These are phyloP conservation scores for Drosophila santomea DNA, from an alignment of 1,140 invertebrate genomes.

Conservation along the genomic window DNA sequence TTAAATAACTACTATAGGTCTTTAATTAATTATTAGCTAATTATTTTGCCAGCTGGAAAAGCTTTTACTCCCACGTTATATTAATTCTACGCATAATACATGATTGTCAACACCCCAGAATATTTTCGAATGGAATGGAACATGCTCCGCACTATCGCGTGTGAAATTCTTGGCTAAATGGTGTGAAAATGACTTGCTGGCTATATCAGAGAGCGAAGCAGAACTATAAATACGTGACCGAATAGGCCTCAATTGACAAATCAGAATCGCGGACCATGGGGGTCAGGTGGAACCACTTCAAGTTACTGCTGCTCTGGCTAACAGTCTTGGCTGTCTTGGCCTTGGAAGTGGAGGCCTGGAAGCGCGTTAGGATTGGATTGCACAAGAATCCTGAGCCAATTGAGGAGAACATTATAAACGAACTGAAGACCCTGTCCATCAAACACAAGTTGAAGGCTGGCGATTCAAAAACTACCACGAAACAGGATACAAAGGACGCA, in stretches of 20 bases:
- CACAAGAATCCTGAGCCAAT: conserved; percentile 31
- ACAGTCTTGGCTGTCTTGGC: not conserved
- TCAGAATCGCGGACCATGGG: conserved; percentile 15
- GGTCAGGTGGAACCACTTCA: conserved; percentile 7
- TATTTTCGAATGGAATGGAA: not conserved
- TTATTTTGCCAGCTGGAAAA: not conserved
- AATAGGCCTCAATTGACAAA: conserved; percentile 19
- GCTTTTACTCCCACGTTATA: not conserved
- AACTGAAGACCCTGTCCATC: conserved; percentile 29
- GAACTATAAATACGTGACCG: conserved; percentile 49
- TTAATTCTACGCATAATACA: not conserved
- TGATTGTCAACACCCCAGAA: conserved; percentile 8
- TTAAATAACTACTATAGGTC: too few relatives aligned
- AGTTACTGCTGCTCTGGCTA: conserved; percentile 12
- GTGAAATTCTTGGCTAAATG: conserved; percentile 29
- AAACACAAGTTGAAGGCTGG: conserved; percentile 30
- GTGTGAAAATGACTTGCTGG: conserved; percentile 11
- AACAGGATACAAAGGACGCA: not conserved
- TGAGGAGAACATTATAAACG: conserved; percentile 16
- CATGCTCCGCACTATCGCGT: conserved; percentile 4
- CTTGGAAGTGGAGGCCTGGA: not conserved
- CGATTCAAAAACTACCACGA: not conserved
- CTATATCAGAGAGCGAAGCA: conserved; percentile 6
- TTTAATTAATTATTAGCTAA: not conserved
- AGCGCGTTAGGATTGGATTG: conserved; percentile 18